phyloP scores from a whole-genome alignment of 2,888 invertebrate species.

The Operophtera brumata region DNA sequence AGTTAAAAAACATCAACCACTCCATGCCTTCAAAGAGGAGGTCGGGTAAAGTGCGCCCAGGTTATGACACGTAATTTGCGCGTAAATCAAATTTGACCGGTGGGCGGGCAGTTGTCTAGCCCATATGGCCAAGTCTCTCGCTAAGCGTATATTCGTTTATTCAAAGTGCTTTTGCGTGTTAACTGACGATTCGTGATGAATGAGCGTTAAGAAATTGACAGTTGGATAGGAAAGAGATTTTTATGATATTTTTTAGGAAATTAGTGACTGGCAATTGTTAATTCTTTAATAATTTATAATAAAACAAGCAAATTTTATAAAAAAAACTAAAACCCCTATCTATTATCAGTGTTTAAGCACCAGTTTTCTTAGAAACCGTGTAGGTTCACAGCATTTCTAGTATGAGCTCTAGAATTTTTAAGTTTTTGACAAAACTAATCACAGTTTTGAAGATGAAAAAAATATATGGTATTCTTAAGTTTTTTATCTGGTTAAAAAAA shows the following conservation, averaged over 20 bases:
- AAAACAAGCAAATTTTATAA: no score
- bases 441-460: no score
- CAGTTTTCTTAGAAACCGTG: no score
- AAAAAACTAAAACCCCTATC: no score
- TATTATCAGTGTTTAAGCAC: no score
- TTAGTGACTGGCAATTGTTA: not conserved
- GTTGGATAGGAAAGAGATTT: not conserved
- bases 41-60: constrained; percentile 52
- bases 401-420: no score
- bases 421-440: no score
- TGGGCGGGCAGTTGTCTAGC: constrained; percentile 73
- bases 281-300: no score
- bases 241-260: constrained; percentile 10
- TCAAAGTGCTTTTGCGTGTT: constrained; percentile 72
- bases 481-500: no score
- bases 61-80: constrained; percentile 79
- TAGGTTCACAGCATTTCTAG: no score
- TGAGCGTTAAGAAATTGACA: constrained; percentile 38
- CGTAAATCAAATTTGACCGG: constrained; percentile 81
- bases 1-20: constrained; percentile 26
- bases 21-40: constrained; percentile 40
- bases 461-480: no score
- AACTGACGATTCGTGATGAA: constrained; percentile 67
- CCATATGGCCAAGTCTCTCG: constrained; percentile 74
- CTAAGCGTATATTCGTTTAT: constrained; percentile 32